These are phyloP conservation scores for Miltochrista miniata DNA, from an alignment of 2,888 invertebrate species.

Conservation along the genomic window DNA sequence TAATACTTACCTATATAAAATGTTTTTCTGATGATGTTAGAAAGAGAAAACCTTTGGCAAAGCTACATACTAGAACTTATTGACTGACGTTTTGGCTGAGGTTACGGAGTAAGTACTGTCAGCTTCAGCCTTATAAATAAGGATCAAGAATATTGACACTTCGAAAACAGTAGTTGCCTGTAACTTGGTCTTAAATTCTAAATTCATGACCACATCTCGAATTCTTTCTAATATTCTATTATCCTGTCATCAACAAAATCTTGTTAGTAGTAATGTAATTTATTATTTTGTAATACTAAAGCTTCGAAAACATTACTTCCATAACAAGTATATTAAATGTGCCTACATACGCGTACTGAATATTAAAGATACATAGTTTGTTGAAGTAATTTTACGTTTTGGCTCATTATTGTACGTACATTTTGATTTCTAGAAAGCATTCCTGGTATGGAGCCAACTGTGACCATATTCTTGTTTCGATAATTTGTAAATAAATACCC, in stretches of 20 bases:
- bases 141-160: no score
- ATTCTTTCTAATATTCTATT: conserved; percentile 4
- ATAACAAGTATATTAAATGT: conserved; percentile 31
- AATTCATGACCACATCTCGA: not conserved
- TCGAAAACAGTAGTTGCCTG: no score
- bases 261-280: conserved; percentile 5
- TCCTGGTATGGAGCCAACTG: conserved; percentile 61
- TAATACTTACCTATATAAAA: no score
- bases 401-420: conserved; percentile 54
- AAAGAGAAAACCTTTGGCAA: no score
- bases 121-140: no score
- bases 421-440: conserved; percentile 60
- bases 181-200: not conserved
- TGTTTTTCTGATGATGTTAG: no score
- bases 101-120: no score
- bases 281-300: conserved; percentile 6
- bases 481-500: no score
- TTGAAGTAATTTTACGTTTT: conserved; percentile 47
- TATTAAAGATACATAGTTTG: conserved; percentile 12
- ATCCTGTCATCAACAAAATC: not conserved
- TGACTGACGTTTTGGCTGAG: not conserved
- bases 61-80: not conserved
- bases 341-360: conserved; percentile 26
- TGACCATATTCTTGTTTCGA: no score
- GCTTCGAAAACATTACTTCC: conserved; percentile 1